phyloP scores from a whole-genome alignment of 30 jellyfish, hydroid and myxozoan species.

The Turritopsis rubra region DNA sequence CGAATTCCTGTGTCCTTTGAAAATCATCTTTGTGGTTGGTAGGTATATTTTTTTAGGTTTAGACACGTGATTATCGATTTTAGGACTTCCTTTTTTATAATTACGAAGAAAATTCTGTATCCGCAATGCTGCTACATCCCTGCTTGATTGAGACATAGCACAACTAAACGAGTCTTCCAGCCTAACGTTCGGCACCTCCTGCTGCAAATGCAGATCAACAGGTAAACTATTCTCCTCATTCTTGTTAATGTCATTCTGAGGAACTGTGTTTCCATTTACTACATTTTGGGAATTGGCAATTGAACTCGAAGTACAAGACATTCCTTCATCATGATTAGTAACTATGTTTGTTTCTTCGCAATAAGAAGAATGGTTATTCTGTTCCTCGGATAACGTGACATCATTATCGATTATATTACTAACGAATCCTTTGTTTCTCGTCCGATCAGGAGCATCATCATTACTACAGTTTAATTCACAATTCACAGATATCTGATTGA shows the following conservation, averaged over 20 bases:
- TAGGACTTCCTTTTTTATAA: slow-evolving; percentile 24
- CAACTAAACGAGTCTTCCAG: not conserved
- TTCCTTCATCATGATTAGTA: not conserved
- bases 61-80: not conserved
- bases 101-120: slow-evolving; percentile 50
- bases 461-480: not conserved
- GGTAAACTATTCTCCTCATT: not conserved
- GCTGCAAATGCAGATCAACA: not conserved
- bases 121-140: slow-evolving; percentile 65
- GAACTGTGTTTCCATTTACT: not conserved
- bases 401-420: too few species aligned
- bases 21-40: slow-evolving; percentile 37
- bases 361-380: not conserved
- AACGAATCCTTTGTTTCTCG: not conserved
- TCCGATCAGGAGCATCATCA: not conserved
- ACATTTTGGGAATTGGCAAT: not conserved
- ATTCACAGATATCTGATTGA: not conserved
- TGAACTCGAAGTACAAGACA: not conserved
- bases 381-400: not conserved
- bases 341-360: not conserved
- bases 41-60: not conserved
- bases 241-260: not conserved
- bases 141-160: not conserved
- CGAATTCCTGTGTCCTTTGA: slow-evolving; percentile 75
- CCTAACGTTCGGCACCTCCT: not conserved